Conservation (phyloP, 1,140 invertebrate species). For the Meloidogyne hapla region DNA sequence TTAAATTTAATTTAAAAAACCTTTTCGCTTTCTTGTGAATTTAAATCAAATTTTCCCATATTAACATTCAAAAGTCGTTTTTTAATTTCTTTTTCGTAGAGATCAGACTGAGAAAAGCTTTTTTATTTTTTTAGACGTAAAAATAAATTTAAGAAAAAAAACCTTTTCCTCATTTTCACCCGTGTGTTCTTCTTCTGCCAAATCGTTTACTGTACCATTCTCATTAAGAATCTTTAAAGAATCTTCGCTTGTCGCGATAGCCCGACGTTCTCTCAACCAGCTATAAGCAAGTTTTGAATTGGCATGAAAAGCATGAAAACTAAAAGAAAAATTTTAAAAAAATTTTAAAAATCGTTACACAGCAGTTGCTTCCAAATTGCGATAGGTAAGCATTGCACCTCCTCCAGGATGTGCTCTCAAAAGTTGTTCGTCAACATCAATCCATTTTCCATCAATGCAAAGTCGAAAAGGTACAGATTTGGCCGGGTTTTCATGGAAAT, state of each 20-base stretch:
- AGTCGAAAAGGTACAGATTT: slow-evolving; percentile 45
- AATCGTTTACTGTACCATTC: slow-evolving; percentile 20
- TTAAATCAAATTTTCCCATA: background rate
- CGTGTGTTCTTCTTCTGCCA: background rate
- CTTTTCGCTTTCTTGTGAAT: background rate
- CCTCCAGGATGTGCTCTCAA: slow-evolving; percentile 58
- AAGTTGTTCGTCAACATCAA: slow-evolving; percentile 53
- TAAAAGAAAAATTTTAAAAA: background rate
- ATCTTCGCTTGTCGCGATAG: slow-evolving; percentile 35
- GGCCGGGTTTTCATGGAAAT: slow-evolving; percentile 29
- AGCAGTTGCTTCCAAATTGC: slow-evolving; percentile 60
- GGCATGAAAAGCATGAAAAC: slow-evolving; percentile 61
- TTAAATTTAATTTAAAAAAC: background rate
- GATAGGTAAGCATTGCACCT: slow-evolving; percentile 58
- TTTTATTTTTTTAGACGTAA: background rate
- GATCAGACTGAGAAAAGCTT: slow-evolving; percentile 30
- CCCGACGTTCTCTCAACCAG: slow-evolving; percentile 49
- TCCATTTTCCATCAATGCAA: slow-evolving; percentile 61
- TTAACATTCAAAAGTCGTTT: background rate
- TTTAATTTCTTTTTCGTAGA: background rate
- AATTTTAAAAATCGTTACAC: slow-evolving; percentile 15
- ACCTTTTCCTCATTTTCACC: slow-evolving; percentile 1
- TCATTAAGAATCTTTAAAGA: slow-evolving; percentile 27
- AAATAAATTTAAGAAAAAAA: background rate
- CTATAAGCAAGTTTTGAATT: slow-evolving; percentile 58